These are phyloP conservation scores for Phymorhynchus buccinoides DNA, from an alignment of 1,140 invertebrate genomes.

Conservation along the genomic window DNA sequence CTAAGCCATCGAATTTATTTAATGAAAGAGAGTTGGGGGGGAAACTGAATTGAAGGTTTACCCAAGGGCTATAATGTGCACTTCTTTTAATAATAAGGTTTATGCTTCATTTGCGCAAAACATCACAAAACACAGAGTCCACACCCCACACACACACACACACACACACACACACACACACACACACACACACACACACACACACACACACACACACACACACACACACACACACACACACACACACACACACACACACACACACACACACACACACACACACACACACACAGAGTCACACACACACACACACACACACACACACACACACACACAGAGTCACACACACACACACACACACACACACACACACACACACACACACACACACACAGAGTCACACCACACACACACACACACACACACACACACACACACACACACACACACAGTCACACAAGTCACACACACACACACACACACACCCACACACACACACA, in stretches of 20 bases:
- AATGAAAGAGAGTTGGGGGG: background rate
- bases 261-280: too few species aligned
- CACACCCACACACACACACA: too few species aligned
- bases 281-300: background rate
- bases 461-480: too few species aligned
- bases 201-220: background rate
- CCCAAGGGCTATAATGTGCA: background rate
- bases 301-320: background rate
- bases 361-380: background rate
- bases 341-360: background rate
- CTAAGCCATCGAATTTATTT: too few species aligned
- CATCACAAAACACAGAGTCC: background rate
- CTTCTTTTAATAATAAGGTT: too few species aligned
- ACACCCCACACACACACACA: background rate
- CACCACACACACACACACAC: background rate
- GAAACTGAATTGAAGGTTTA: background rate
- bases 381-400: background rate
- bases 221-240: too few species aligned
- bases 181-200: background rate
- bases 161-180: conserved; percentile 1
- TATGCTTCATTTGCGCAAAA: too few species aligned
- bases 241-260: too few species aligned
- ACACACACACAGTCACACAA: too few species aligned
- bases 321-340: background rate
- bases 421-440: too few species aligned